Evolutionary conservation across 2,888 invertebrate genomes (phyloP), one percentile per base, ranked within the genome.

Genomic region (Hecatera dysodea): DNA sequence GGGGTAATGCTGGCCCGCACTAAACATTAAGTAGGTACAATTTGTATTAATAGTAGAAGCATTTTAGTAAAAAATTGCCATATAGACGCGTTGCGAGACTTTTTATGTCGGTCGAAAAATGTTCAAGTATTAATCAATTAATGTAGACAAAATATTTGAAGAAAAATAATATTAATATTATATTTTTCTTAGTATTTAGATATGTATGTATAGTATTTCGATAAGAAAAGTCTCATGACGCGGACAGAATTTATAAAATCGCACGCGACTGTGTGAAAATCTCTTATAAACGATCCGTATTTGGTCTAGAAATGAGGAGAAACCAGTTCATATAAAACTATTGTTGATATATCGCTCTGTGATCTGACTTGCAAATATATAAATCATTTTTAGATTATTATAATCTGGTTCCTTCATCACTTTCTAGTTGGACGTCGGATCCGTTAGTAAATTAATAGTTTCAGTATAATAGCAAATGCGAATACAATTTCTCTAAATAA

Each of bases 11-110:
- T 76, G 69, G 64, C 70, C 83, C 75, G 66, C 82, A 86, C 86
- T 90, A 91, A 92, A 86, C 78, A 70, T 87, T 93, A 94, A 93
- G 92, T 95, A 95, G 94, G 88, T 90, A 88, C 91, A 94, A 93
- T 92, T 93, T 90, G 89, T 92, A 85, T 86, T 90, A 89, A 85
- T 84, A 85, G 75, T 82, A 90, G 89, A 89, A 89, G 87, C 89
- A 84, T 91, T 91, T 93, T 88, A 85, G 86, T 89, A 89, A 90
- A 80, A 82, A 82, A 27, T 89, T 89, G 91, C 91, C 90, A 89
- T 90, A 78, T 72, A 72, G 73, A 80, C 81, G 86, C 86, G 80
- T 83, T 87, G 86, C 82, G 85, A 62, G 85, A 88, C 89, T 89
- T 86, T 88, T 86, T 80, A 71, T 80, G 72, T 75, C 78, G 72